Conservation (phyloP, 2,797 vertebrate genomes). For the Propithecus deckenii region DNA sequence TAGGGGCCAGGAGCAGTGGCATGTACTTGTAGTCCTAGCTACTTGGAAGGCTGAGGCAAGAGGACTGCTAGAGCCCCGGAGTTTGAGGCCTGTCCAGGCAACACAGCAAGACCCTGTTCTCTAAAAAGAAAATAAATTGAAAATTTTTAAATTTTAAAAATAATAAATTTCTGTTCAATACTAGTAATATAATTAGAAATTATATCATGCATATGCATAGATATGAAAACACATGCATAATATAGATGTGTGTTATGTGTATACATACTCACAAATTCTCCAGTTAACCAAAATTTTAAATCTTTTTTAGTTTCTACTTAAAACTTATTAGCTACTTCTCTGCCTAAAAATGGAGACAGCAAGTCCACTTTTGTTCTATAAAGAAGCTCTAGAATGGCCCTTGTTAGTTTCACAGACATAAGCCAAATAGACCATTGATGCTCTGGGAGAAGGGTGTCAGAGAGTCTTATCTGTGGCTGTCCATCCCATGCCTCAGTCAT, state of each 20-base stretch:
- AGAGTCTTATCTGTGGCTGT: neutral
- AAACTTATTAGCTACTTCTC: neutral
- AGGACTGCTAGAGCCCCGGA: neutral
- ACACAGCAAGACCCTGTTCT: neutral
- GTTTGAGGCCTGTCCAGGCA: neutral
- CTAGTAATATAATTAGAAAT: neutral
- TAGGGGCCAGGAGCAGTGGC: neutral
- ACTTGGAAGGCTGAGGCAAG: neutral
- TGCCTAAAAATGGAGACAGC: neutral
- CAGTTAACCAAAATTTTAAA: neutral
- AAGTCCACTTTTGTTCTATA: neutral
- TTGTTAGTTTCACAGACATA: neutral
- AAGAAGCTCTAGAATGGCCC: neutral
- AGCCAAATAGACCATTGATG: neutral
- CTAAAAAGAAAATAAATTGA: neutral
- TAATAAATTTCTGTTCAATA: neutral
- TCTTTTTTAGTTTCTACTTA: constrained; percentile 1
- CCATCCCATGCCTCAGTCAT: neutral
- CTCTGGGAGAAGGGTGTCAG: neutral
- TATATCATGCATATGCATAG: neutral
- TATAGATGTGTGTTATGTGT: neutral
- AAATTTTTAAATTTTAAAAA: neutral
- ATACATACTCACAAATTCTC: neutral
- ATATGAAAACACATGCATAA: neutral
- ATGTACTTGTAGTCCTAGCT: neutral